Conservation (phyloP, 2,797 vertebrate species). For the Echiichthys vipera region DNA sequence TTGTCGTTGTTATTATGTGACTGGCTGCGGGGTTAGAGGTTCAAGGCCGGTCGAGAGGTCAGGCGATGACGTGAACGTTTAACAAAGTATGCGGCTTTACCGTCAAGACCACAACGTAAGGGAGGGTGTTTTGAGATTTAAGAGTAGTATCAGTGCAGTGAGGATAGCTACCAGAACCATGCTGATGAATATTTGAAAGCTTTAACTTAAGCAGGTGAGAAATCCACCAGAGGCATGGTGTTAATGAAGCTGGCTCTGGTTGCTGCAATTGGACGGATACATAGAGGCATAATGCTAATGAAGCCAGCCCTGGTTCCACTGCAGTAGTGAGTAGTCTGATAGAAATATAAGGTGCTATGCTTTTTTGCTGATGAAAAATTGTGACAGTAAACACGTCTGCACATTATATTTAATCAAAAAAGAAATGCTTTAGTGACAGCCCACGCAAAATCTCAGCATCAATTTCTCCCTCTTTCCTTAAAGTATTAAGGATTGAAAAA, state of each 20-base stretch:
- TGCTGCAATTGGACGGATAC: slow-evolving; percentile 3
- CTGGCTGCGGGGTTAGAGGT: too few relatives aligned
- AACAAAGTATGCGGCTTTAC: too few relatives aligned
- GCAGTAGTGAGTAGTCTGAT: background rate
- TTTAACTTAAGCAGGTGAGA: slow-evolving; percentile 32
- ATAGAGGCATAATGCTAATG: slow-evolving; percentile 5
- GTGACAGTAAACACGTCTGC: background rate
- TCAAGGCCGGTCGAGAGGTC: too few relatives aligned
- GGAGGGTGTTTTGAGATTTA: background rate
- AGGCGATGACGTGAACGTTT: too few relatives aligned
- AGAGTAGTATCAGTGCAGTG: background rate
- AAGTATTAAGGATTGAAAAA: background rate
- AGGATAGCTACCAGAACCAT: background rate
- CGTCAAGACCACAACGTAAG: too few relatives aligned
- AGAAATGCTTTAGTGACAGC: background rate
- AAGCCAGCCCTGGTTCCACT: background rate
- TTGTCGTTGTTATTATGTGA: too few relatives aligned
- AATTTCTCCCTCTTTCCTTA: background rate
- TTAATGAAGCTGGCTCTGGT: slow-evolving; percentile 36
- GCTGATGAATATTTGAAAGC: slow-evolving; percentile 51
- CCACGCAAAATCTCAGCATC: background rate
- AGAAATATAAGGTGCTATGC: slow-evolving; percentile 1
- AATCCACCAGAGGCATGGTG: slow-evolving; percentile 10
- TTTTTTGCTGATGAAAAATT: background rate
- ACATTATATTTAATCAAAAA: background rate